Evolutionary conservation across 2,888 invertebrate species (phyloP).

Genomic region (Calameuta pallipes): DNA sequence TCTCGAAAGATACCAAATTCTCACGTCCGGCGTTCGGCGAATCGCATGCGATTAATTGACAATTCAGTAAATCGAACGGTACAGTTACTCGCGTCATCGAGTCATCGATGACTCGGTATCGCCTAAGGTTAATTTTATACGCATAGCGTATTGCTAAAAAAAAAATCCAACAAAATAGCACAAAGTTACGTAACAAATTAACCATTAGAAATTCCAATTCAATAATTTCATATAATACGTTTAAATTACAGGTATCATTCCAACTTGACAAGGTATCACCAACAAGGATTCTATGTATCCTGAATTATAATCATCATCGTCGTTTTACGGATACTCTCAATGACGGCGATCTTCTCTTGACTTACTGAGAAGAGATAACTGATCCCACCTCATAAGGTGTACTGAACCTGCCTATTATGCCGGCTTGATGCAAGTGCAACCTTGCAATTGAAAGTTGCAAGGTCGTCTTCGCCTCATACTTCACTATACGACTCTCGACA

Average conservation of each 20-base stretch:
- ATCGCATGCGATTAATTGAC: background rate
- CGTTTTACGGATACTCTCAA: background rate
- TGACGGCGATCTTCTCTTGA: background rate
- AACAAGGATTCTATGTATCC: background rate
- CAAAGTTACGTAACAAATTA: background rate
- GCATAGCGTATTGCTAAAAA: background rate
- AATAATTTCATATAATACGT: background rate
- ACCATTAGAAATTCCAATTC: background rate
- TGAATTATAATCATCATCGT: background rate
- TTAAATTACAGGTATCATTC: background rate
- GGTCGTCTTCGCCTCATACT: slow-evolving; percentile 38
- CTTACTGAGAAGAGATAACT: background rate
- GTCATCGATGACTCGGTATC: background rate
- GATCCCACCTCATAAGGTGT: slow-evolving; percentile 22
- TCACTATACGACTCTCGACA: background rate
- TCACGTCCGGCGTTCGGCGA: background rate
- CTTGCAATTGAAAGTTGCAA: slow-evolving; percentile 59
- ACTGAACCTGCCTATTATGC: slow-evolving; percentile 42
- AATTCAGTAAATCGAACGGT: slow-evolving; percentile 28
- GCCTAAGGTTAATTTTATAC: background rate
- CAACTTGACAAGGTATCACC: background rate
- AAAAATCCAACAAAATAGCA: background rate
- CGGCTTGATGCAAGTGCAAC: slow-evolving; percentile 42
- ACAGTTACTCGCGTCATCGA: slow-evolving; percentile 15
- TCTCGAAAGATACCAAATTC: background rate